phyloP scores from a whole-genome alignment of 2,113 vertebrate species.

The Prionailurus bengalensis region DNA sequence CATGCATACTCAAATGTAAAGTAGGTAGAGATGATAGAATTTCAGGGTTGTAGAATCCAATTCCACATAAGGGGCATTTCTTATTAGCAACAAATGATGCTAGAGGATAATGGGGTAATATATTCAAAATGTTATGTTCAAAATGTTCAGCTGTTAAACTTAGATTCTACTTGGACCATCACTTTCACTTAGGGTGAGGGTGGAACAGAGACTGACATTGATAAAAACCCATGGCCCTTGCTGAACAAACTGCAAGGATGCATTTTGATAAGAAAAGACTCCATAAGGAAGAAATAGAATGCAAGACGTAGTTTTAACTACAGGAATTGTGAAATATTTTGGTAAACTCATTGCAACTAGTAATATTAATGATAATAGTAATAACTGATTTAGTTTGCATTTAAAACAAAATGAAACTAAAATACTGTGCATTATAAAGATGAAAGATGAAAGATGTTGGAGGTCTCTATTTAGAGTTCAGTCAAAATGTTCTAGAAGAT shows the following conservation, averaged over 20 bases:
- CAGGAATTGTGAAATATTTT: not conserved
- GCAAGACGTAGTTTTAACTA: not conserved
- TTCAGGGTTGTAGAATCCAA: not conserved
- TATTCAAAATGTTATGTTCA: not conserved
- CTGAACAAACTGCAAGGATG: not conserved
- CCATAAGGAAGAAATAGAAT: not conserved
- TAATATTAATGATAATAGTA: not conserved
- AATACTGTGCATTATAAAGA: not conserved
- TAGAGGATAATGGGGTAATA: not conserved
- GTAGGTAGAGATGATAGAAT: not conserved
- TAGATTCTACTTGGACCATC: not conserved
- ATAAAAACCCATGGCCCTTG: not conserved
- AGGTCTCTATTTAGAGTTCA: not conserved
- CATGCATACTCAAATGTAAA: not conserved
- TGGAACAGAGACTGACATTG: not conserved
- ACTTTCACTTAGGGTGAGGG: not conserved
- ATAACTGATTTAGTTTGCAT: slow-evolving; percentile 10
- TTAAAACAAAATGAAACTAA: not conserved
- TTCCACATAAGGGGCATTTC: not conserved
- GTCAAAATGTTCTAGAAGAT: not conserved
- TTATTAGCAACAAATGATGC: not conserved
- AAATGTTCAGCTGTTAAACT: not conserved
- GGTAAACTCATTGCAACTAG: not conserved
- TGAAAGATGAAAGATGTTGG: not conserved
- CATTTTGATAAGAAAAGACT: not conserved